Evolutionary conservation across 1,140 invertebrate species (phyloP), one percentile per base, ranked within the genome.

Genomic region (Lasioglossum baleicum): DNA sequence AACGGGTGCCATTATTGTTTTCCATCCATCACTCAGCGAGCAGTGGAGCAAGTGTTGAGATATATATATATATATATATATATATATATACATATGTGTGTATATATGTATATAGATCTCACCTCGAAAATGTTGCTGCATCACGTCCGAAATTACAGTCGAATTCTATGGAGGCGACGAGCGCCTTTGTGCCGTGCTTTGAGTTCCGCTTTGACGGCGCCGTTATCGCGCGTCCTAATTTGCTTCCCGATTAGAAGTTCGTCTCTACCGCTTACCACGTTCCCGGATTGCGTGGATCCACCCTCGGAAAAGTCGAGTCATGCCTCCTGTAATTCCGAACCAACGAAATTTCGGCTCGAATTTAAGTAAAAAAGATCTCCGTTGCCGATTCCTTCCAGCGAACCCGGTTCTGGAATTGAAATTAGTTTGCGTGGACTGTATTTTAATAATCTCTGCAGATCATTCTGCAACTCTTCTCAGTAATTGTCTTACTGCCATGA

Each of bases 101-200:
- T 44, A 11, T 44, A 8, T 44, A 8, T 8, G 8, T 44, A 48
- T 48, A 48, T 13, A 48, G 10, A 67, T 83, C 75, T 69, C 75
- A 20, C 60, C 48, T 68, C 60, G 75, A 83, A 88, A 88, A 88
- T 87, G 75, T 81, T 83, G 87, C 86, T 84, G 80, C 80, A 80
- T 88, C 86, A 88, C 80, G 86, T 86, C 82, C 84, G 84, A 88
- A 88, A 88, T 86, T 88, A 88, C 84, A 79, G 73, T 67, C 74
- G 72, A 82, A 75, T 82, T 63, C 58, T 70, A 75, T 65, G 65
- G 77, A 83, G 22, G 53, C 69, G 70, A 63, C 42, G 67, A 72
- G 35, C 66, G 66, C 40, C 80, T 85, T 82, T 75, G 79, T 85
- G 75, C 58, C 51, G 15, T 61, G 56, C 61, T 58, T 58, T 40